Percentiles rank a stretch among this genome's conserved stretches.
Evolutionary conservation across 1,140 invertebrate species (phyloP).

Genomic region (Arctopsyche grandis): DNA sequence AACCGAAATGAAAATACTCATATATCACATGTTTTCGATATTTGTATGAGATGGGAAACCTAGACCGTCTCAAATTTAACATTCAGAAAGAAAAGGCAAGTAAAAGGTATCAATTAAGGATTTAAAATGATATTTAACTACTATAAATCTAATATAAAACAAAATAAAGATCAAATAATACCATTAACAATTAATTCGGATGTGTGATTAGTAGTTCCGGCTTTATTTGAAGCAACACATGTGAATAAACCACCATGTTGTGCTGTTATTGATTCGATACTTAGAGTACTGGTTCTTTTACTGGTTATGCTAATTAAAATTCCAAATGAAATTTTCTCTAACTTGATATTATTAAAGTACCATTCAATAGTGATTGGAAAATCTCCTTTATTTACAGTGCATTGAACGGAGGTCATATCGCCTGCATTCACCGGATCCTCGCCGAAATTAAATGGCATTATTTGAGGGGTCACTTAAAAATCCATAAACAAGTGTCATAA

Average conservation of each 20-base stretch:
- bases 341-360: constrained; percentile 66
- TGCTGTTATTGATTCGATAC: constrained; percentile 70
- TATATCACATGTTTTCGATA: too few species aligned
- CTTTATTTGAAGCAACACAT: constrained; percentile 73
- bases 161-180: constrained; percentile 66
- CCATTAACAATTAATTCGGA: constrained; percentile 74
- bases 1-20: neutral
- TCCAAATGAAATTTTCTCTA: constrained; percentile 54
- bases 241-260: constrained; percentile 77
- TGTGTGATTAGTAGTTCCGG: constrained; percentile 72
- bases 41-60: too few species aligned
- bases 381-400: constrained; percentile 79
- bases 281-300: constrained; percentile 68
- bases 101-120: neutral
- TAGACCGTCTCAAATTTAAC: too few species aligned
- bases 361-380: constrained; percentile 77
- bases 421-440: constrained; percentile 70
- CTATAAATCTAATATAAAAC: neutral
- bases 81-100: constrained; percentile 51
- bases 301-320: constrained; percentile 66
- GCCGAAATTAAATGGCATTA: constrained; percentile 74
- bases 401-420: constrained; percentile 69
- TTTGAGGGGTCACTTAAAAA: constrained; percentile 71
- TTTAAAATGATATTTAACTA: neutral
- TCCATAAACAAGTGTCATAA: neutral